Evolutionary conservation across 2,888 invertebrate genomes (phyloP), one percentile per base, ranked within the genome.

Genomic region (Standfussiana lucernea): DNA sequence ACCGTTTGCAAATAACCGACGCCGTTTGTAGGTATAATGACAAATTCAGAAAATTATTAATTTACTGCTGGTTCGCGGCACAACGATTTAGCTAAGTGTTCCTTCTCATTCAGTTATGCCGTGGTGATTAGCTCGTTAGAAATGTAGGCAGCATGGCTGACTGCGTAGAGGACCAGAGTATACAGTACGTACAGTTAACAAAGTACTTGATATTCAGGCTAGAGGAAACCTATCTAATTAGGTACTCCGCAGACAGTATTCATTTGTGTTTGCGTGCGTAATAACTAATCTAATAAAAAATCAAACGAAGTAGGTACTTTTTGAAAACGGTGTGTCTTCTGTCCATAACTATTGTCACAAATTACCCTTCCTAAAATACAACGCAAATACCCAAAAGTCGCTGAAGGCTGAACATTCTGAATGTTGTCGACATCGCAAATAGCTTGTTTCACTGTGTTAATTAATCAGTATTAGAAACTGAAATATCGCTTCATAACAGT

Each of bases 231-330:
- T 18, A 35, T 24, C 10, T 42, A 21, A 35, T 56, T 42, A 21
- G 35, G 15, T 18, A 15, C 35, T 37, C 28, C 5, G 4, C 4
- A 1, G 0, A 18, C 18, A 37, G 35, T 13, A 35, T 59, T 28
- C 35, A 35, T 28, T 28, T 61, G 21, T 11, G 5, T 7, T 24
- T 59, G 28, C 56, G 74, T 74, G 56, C 74, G 74, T 37, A 37
- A 28, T 74, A 74, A 74, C 45, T 35, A 67, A 50, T 32, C 15
- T 28, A 67, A 42, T 42, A 66, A 42, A n/a, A 37, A 1, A 24
- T n/a, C 2, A 28, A 28, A 56, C n/a, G 53, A n/a, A 53, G n/a
- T n/a, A n/a, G n/a, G n/a, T 56, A 7, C 28, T 56, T 28, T 15
- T 56, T 1, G 10, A 1, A 24, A 62, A 37, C 11, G n/a, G 37